These are phyloP conservation scores for Theristicus caerulescens DNA, from an alignment of 2,113 vertebrate species.

Conservation along the genomic window DNA sequence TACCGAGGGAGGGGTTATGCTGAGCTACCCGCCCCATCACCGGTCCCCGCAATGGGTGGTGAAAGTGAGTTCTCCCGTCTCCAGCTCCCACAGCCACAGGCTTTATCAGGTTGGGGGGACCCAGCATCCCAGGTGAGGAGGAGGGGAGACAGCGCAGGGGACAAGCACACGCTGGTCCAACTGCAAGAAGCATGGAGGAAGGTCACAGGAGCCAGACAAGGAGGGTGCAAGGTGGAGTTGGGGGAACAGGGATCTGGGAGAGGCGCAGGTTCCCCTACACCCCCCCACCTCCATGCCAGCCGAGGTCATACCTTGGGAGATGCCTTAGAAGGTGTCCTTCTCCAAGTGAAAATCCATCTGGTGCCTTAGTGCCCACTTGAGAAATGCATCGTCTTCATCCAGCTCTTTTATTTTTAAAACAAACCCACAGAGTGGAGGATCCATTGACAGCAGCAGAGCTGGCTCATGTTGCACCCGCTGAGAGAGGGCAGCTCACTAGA, in stretches of 20 bases:
- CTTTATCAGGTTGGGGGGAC: fast-evolving
- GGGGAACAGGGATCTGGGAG: background rate
- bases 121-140: background rate
- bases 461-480: background rate
- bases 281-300: fast-evolving
- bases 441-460: background rate
- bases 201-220: background rate
- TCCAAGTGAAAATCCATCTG: background rate
- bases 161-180: background rate
- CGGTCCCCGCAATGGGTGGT: fast-evolving
- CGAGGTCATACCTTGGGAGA: background rate
- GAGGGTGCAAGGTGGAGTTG: background rate
- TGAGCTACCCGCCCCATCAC: background rate
- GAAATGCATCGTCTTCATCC: background rate
- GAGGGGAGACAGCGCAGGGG: background rate
- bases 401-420: background rate
- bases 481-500: background rate
- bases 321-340: background rate
- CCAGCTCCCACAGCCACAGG: background rate
- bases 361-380: background rate
- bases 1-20: background rate
- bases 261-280: background rate
- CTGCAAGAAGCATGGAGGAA: background rate
- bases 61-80: background rate
- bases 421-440: background rate